phyloP scores from a whole-genome alignment of 1,140 invertebrate species.

The Probaryconus sp. region DNA sequence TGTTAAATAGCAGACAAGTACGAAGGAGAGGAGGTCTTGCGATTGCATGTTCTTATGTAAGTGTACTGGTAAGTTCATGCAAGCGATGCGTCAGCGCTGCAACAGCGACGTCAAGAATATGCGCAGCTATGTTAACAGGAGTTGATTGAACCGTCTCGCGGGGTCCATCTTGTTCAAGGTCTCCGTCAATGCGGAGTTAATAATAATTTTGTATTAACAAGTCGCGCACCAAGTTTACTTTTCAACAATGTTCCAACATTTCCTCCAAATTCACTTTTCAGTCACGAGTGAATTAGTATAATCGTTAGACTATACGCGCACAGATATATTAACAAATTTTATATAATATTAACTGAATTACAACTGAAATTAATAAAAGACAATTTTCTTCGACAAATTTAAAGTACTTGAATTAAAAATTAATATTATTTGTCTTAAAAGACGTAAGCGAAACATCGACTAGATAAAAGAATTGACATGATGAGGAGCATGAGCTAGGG shows the following conservation, averaged over 20 bases:
- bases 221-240: slow-evolving; percentile 18
- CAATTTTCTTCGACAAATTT: too few relatives aligned
- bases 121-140: slow-evolving; percentile 62
- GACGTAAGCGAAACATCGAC: slow-evolving; percentile 28
- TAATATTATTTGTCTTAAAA: too few relatives aligned
- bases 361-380: too few relatives aligned
- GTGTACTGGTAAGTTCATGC: too few relatives aligned
- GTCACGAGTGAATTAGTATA: too few relatives aligned
- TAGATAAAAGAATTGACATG: slow-evolving; percentile 37
- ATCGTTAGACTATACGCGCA: too few relatives aligned
- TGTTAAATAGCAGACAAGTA: too few relatives aligned
- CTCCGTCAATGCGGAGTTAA: slow-evolving; percentile 57
- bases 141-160: slow-evolving; percentile 64
- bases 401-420: too few relatives aligned
- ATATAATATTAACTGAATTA: too few relatives aligned
- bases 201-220: slow-evolving; percentile 54
- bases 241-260: background rate
- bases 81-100: slow-evolving; percentile 58
- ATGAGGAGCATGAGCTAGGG: background rate
- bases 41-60: too few relatives aligned
- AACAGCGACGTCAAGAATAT: slow-evolving; percentile 48
- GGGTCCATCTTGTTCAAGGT: slow-evolving; percentile 61
- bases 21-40: too few relatives aligned
- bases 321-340: too few relatives aligned
- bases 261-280: background rate